Evolutionary conservation across 2,797 vertebrate species (phyloP).

Genomic region (Aplochiton taeniatus): DNA sequence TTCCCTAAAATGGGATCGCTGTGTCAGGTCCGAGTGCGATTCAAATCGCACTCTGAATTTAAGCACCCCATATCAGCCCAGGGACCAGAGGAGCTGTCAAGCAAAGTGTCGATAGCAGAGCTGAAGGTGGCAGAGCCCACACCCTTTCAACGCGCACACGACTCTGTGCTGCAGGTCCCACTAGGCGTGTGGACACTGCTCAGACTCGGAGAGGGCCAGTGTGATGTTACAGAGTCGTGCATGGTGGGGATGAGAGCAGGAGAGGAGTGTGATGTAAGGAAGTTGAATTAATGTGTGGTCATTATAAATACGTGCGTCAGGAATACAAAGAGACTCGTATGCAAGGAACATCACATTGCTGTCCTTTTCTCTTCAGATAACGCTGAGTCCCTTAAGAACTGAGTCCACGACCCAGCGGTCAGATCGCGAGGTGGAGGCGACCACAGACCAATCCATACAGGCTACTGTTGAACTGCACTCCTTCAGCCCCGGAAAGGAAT

Average conservation of each 20-base stretch:
- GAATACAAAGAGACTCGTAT: neutral
- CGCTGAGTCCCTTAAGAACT: conserved; percentile 48
- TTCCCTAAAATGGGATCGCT: conserved; percentile 79
- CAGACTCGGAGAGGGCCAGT: conserved; percentile 80
- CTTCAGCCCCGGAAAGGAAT: conserved; percentile 79
- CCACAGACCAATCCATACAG: conserved; percentile 32
- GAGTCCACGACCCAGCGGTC: conserved; percentile 21
- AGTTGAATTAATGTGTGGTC: neutral
- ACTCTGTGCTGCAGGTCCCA: conserved; percentile 72
- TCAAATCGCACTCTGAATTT: conserved; percentile 29
- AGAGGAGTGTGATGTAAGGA: conserved; percentile 79
- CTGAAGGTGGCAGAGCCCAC: conserved; percentile 19
- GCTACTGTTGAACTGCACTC: conserved; percentile 74
- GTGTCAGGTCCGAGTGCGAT: conserved; percentile 72
- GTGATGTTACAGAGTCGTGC: conserved; percentile 79
- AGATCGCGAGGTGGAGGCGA: conserved; percentile 11
- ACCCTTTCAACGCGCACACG: conserved; percentile 47
- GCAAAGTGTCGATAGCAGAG: neutral
- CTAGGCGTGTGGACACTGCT: conserved; percentile 72
- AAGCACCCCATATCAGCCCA: conserved; percentile 10
- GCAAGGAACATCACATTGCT: neutral
- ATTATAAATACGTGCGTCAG: neutral
- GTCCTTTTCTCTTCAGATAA: conserved; percentile 55
- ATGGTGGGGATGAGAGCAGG: conserved; percentile 83
- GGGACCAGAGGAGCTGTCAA: conserved; percentile 14